Evolutionary conservation across 2,888 invertebrate species (phyloP), one percentile per base, ranked within the genome.

Genomic region (Tipula confusa): DNA sequence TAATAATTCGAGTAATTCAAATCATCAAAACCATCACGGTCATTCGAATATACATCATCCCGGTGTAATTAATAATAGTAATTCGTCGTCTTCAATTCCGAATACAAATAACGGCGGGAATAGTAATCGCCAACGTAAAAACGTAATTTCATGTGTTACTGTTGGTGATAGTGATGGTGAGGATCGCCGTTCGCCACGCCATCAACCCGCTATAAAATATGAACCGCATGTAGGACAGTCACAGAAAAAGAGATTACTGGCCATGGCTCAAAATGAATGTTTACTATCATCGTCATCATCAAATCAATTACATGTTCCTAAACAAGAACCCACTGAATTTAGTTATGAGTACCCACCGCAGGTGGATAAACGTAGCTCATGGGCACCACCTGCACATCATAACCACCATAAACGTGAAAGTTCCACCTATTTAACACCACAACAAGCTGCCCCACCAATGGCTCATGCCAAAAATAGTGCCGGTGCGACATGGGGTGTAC

Each of bases 201-300:
- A 84, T 79, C 87, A 87, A 38, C 86, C 89, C 5, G 88, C 86
- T 85, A 88, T 89, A 38, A 89, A 89, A 84, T 89, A 89, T 84
- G 89, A 89, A 85, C 89, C 89, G 1, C 85, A 85, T 81, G 91
- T 93, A 85, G 93, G 93, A 9, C 95, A 95, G 88, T 95, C 95
- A 83, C 96, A 97, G 90, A 97, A 97, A 92, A 97, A 97, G 89
- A 92, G 97, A 31, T 91, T 97, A 83, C 90, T 97, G 85, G 96
- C 96, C 83, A 96, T 97, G 90, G 96, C 96, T 84, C 96, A 96
- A 87, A 94, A 93, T 18, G 94, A 95, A 86, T 93, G 93, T 87
- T 92, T 92, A 89, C 89, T 93, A 87, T 92, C 93, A 86, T 92
- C 93, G 87, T 84, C 84, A 84, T 83, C 85, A 0, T 83, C 84